Base-by-base conservation (phyloP, 2,113 vertebrate species). In the Tychaedon coryphoeus region DNA sequence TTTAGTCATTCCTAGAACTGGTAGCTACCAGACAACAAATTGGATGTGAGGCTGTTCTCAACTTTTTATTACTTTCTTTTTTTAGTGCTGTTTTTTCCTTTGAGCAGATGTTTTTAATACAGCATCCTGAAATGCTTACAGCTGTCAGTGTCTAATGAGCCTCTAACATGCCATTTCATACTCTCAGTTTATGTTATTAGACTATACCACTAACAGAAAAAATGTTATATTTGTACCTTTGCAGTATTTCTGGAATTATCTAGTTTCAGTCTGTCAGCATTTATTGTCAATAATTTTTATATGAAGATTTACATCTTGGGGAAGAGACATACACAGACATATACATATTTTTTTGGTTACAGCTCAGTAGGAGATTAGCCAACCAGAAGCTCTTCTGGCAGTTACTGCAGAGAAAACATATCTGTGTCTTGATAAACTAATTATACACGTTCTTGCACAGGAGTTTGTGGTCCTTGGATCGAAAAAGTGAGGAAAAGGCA, bases 71-170 rank as follows among this genome's bases (percentile, higher is more conserved):
- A 20, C 47, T 67, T 88, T 83, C 43, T 57, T 66, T 85, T 51
- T 83, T 65, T 14, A 82, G 74, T 29, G 12, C 36, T 73, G 14
- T 58, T 95, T 92, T 94, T 90, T 33, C 48, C 69, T 72, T 78
- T 64, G 58, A 56, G 48, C 92, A 93, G 75, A 86, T 95, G 92
- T 93, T 95, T 94, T 88, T 80, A 93, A 93, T 95, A 86, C 10
- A 71, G 51, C 48, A 80, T 58, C n/a, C 69, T 92, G 82, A 95
- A 93, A 45, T 81, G 43, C 81, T 95, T 93, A 74, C 50, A 93
- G 78, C 60, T 85, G 61, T 79, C 38, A 82, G 19, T 65, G 54
- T 92, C 69, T 80, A 60, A 92, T 65, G 40, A 86, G 48, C 12
- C 36, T 92, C 48, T 88, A 92, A 72, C 51, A 69, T 76, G 67